Percentiles rank a stretch among this genome's conserved stretches.
Evolutionary conservation across 2,113 vertebrate species (phyloP).

Genomic region (Bombycilla garrulus): DNA sequence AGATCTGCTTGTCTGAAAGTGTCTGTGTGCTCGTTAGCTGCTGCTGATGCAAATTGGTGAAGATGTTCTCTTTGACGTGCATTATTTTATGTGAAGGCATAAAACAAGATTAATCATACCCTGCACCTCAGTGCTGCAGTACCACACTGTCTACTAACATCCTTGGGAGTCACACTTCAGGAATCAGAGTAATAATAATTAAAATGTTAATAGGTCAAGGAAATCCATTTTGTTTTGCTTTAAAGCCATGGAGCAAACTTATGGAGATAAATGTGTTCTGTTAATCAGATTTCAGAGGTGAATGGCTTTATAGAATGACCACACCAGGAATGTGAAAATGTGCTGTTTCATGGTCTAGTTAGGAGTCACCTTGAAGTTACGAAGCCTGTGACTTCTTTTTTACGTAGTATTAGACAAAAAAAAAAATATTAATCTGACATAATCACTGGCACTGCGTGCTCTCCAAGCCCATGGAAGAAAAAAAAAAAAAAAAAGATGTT

Average conservation of each 20-base stretch:
- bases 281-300: neutral
- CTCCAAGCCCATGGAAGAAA: neutral
- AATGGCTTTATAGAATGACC: neutral
- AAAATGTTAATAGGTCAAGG: neutral
- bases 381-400: neutral
- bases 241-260: neutral
- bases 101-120: neutral
- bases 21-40: neutral
- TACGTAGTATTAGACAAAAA: neutral
- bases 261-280: neutral
- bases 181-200: neutral
- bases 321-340: neutral
- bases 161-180: neutral
- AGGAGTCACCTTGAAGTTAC: neutral
- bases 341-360: neutral
- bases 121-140: neutral
- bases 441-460: neutral
- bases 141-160: neutral
- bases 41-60: neutral
- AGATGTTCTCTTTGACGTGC: neutral
- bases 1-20: conserved; percentile 29
- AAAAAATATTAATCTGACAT: neutral
- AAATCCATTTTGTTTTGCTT: conserved; percentile 1
- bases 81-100: neutral
- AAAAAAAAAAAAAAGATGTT: neutral